Conservation (phyloP, 1,140 invertebrate species). For the Sycobia sp. region DNA sequence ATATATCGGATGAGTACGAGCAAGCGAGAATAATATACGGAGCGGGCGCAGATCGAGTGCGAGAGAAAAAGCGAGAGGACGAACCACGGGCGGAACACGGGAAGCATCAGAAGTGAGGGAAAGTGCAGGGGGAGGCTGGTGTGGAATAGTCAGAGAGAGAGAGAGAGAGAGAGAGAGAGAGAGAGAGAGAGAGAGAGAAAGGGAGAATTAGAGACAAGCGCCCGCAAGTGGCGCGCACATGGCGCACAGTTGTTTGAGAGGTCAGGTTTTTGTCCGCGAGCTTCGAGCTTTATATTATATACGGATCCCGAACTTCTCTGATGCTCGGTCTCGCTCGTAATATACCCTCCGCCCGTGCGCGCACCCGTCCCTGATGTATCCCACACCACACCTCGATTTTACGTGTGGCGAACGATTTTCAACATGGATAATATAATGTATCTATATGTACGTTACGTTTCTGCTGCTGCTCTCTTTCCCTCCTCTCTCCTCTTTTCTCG, state of each 20-base stretch:
- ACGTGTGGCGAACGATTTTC: too few relatives aligned
- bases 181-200: slow-evolving; percentile 10
- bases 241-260: slow-evolving; percentile 61
- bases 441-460: too few relatives aligned
- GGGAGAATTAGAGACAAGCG: slow-evolving; percentile 36
- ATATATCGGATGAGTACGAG: too few relatives aligned
- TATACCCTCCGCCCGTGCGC: neutral
- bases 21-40: too few relatives aligned
- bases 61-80: slow-evolving; percentile 11
- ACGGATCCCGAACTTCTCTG: slow-evolving; percentile 42
- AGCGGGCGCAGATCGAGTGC: neutral
- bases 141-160: neutral
- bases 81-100: too few relatives aligned
- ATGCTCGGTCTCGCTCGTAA: neutral
- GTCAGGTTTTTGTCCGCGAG: slow-evolving; percentile 60
- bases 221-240: slow-evolving; percentile 61
- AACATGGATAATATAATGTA: too few relatives aligned
- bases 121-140: too few relatives aligned
- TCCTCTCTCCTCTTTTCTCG: too few relatives aligned
- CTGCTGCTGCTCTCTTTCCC: neutral
- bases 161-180: neutral
- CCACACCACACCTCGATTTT: too few relatives aligned
- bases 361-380: too few relatives aligned
- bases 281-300: slow-evolving; percentile 54
- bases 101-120: too few relatives aligned